phyloP scores from a whole-genome alignment of 1,140 invertebrate genomes.

The Panulirus ornatus region DNA sequence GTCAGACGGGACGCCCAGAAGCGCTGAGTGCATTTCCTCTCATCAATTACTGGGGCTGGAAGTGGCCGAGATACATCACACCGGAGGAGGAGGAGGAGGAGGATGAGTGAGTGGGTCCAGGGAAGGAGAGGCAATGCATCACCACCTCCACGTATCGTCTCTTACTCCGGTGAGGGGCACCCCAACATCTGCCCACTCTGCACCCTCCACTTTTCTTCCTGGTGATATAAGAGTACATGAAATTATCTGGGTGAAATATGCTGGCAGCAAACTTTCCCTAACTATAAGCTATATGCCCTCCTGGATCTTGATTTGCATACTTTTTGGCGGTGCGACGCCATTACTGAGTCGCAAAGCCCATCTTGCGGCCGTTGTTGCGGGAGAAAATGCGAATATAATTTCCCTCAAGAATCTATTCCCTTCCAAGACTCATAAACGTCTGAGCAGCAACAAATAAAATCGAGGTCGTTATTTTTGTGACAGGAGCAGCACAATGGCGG shows the following conservation, averaged over 20 bases:
- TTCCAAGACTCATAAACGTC: constrained; percentile 6
- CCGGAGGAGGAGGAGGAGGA: not conserved
- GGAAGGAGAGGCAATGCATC: not conserved
- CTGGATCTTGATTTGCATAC: not conserved
- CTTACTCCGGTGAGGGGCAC: not conserved
- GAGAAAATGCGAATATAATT: constrained; percentile 1
- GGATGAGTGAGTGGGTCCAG: not conserved
- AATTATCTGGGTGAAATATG: not conserved
- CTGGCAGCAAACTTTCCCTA: not conserved
- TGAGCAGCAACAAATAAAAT: not conserved
- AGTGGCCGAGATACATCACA: not conserved
- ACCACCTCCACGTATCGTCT: not conserved
- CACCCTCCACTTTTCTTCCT: not conserved
- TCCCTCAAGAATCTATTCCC: not conserved
- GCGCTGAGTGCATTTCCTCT: too few relatives aligned
- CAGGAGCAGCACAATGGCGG: not conserved
- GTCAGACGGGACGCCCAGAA: too few relatives aligned
- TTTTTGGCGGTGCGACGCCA: not conserved
- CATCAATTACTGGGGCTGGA: too few relatives aligned
- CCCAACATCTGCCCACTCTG: too few relatives aligned
- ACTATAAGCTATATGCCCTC: not conserved
- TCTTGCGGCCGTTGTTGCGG: not conserved
- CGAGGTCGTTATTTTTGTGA: constrained; percentile 12
- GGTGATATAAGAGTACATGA: not conserved
- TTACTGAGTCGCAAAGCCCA: not conserved